These are phyloP conservation scores for Solen grandis DNA, from an alignment of 1,140 invertebrate species.

Conservation along the genomic window DNA sequence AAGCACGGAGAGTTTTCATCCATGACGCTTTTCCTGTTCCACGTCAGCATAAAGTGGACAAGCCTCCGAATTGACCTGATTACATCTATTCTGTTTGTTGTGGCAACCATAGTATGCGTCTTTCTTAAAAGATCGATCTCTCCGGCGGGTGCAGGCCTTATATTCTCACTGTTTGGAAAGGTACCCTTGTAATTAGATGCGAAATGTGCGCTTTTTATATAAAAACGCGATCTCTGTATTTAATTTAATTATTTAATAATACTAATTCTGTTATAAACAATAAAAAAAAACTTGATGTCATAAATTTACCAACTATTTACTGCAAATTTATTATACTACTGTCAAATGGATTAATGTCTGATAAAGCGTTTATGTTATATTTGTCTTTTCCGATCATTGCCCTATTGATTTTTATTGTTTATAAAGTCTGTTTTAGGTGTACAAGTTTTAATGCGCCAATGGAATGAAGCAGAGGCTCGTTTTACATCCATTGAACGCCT, in stretches of 20 bases:
- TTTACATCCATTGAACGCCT: constrained; percentile 86
- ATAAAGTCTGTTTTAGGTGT: constrained; percentile 86
- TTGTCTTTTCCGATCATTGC: too few species aligned
- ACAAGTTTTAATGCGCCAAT: constrained; percentile 85
- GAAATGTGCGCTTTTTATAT: too few species aligned
- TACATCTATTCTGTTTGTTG: constrained; percentile 74
- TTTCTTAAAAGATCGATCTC: constrained; percentile 82
- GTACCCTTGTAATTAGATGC: too few species aligned
- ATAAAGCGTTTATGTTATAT: too few species aligned
- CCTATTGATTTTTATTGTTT: too few species aligned
- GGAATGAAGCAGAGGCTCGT: constrained; percentile 85
- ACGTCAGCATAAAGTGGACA: constrained; percentile 85
- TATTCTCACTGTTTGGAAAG: constrained; percentile 84
- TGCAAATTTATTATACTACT: too few species aligned
- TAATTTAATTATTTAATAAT: too few species aligned
- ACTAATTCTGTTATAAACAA: too few species aligned
- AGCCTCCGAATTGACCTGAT: constrained; percentile 85
- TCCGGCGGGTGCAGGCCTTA: constrained; percentile 85
- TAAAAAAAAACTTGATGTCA: too few species aligned
- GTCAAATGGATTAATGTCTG: too few species aligned
- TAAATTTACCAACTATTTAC: too few species aligned
- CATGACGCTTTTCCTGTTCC: constrained; percentile 82
- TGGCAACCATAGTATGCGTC: constrained; percentile 83
- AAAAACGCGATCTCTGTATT: too few species aligned
- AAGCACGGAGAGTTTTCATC: constrained; percentile 82